These are phyloP conservation scores for Microplitis demolitor DNA, from an alignment of 1,140 invertebrate species.

Conservation along the genomic window DNA sequence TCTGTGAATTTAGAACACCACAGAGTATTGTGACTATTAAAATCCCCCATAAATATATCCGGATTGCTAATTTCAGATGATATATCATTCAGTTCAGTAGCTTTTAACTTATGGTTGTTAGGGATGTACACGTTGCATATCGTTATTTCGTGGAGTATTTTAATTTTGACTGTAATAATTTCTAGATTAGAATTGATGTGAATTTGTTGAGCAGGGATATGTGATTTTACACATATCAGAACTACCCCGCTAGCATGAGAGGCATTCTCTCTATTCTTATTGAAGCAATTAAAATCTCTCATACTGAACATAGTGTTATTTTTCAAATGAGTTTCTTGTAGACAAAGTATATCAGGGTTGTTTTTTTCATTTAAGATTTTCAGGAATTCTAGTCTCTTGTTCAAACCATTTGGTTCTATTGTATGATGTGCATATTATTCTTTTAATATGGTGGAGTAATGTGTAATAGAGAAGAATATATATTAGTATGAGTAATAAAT, in stretches of 20 bases:
- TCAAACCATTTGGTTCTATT: not conserved
- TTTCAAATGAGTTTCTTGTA: slow-evolving; percentile 18
- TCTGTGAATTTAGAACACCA: not conserved
- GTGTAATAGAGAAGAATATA: no score
- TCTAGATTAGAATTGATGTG: slow-evolving; percentile 35
- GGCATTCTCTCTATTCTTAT: not conserved
- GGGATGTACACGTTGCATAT: slow-evolving; percentile 41
- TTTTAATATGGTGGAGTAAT: no score
- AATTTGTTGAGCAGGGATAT: slow-evolving; percentile 33
- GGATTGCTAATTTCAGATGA: slow-evolving; percentile 37
- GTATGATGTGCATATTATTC: no score
- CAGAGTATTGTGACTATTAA: slow-evolving; percentile 33
- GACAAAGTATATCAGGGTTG: not conserved
- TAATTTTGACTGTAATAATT: slow-evolving; percentile 35
- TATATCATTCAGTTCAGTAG: slow-evolving; percentile 33
- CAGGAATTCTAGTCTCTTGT: no score
- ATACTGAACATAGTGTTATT: not conserved
- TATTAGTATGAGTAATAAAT: no score
- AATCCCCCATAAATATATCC: slow-evolving; percentile 42
- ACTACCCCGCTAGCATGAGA: slow-evolving; percentile 13
- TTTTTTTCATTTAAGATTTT: no score
- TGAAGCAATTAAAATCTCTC: not conserved
- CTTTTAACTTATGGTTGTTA: slow-evolving; percentile 26
- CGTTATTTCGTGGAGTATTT: slow-evolving; percentile 25
- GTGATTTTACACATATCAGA: not conserved